Evolutionary conservation across 1,140 invertebrate genomes (phyloP).

Genomic region (Dreissena polymorpha): DNA sequence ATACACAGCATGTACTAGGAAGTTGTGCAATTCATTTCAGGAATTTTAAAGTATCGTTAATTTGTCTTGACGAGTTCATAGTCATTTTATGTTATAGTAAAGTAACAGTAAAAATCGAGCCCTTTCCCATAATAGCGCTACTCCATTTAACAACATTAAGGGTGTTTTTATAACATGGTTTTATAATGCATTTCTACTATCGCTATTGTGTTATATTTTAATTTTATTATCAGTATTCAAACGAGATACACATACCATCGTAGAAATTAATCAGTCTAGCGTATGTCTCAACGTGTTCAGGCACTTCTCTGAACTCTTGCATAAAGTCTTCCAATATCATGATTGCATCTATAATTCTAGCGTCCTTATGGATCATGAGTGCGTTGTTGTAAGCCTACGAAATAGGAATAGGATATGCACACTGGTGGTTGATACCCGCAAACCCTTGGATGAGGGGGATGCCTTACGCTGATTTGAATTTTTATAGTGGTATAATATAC

Average conservation of each 20-base stretch:
- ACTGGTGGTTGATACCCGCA: conserved; percentile 59
- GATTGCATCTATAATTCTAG: conserved; percentile 64
- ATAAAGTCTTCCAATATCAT: conserved; percentile 60
- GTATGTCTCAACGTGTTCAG: conserved; percentile 9
- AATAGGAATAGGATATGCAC: neutral
- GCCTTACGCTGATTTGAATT: too few species aligned
- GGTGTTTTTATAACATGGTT: too few species aligned
- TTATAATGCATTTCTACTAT: too few species aligned
- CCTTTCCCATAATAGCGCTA: too few species aligned
- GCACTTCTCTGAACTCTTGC: neutral
- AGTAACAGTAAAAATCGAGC: too few species aligned
- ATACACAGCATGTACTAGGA: too few species aligned
- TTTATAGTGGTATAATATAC: neutral
- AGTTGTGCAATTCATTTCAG: too few species aligned
- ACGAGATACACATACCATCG: conserved; percentile 7
- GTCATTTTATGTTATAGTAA: too few species aligned
- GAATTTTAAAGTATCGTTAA: too few species aligned
- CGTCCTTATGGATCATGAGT: conserved; percentile 66
- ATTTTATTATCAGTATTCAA: neutral
- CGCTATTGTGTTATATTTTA: too few species aligned
- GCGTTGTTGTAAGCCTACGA: conserved; percentile 69
- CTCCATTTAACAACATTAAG: too few species aligned
- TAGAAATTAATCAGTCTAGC: conserved; percentile 14
- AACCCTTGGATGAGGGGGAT: conserved; percentile 64
- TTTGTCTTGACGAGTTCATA: too few species aligned